Evolutionary conservation across 2,113 vertebrate species (phyloP).

Genomic region (Muntiacus reevesi): DNA sequence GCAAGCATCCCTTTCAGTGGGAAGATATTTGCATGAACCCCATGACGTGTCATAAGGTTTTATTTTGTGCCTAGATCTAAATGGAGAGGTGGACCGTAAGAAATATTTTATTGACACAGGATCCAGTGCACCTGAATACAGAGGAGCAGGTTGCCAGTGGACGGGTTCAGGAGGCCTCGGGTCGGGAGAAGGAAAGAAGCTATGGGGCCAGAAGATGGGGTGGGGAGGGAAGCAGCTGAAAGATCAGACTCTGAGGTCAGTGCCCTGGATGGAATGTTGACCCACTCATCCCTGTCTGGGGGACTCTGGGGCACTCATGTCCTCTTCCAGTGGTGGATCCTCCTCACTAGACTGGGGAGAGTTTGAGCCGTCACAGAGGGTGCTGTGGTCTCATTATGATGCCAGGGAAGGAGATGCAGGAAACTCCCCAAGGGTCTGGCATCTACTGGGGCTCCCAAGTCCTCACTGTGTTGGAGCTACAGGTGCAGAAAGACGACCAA

Average conservation of each 20-base stretch:
- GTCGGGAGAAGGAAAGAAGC: accelerated
- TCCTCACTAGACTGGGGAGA: too few relatives aligned
- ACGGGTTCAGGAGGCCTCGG: not conserved
- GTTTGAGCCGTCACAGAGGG: not conserved
- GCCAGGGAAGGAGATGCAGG: not conserved
- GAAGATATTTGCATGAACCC: not conserved
- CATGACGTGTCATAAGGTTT: not conserved
- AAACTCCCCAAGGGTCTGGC: not conserved
- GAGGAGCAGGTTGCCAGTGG: not conserved
- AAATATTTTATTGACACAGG: not conserved
- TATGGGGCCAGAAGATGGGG: accelerated
- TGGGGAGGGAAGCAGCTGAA: not conserved
- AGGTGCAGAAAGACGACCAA: not conserved
- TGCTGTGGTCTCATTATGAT: not conserved
- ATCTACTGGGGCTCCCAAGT: accelerated
- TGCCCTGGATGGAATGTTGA: not conserved
- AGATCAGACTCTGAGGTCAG: not conserved
- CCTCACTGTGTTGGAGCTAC: not conserved
- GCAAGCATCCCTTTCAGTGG: not conserved
- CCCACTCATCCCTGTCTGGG: too few relatives aligned
- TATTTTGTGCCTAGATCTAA: not conserved
- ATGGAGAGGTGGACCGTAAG: accelerated
- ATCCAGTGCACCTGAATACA: not conserved
- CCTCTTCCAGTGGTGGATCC: not conserved
- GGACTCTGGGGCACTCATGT: not conserved